These are phyloP conservation scores for Dicycla oo DNA, from an alignment of 2,888 invertebrate genomes.

Conservation along the genomic window DNA sequence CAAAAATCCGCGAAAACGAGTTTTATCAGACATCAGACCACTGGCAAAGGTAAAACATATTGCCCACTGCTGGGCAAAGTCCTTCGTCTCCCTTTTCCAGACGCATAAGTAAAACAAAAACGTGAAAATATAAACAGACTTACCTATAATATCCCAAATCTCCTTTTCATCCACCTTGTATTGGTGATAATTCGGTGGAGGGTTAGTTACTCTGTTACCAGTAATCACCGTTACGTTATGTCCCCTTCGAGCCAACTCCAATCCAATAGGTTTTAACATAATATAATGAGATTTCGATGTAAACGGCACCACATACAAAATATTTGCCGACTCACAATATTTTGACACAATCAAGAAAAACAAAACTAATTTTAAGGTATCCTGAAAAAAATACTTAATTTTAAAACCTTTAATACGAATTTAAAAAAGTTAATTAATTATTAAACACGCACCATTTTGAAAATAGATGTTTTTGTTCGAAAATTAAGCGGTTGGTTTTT, in stretches of 20 bases:
- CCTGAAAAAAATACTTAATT: slow-evolving; percentile 50
- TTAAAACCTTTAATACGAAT: not conserved
- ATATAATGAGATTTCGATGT: slow-evolving; percentile 87
- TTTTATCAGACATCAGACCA: not conserved
- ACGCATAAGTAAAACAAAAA: not conserved
- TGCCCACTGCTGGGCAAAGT: not conserved
- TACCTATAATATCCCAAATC: slow-evolving; percentile 85
- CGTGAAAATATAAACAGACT: slow-evolving; percentile 16
- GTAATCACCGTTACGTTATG: slow-evolving; percentile 89
- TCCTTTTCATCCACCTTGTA: slow-evolving; percentile 78
- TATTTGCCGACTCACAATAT: slow-evolving; percentile 78
- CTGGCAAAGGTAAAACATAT: not conserved
- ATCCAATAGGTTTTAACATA: slow-evolving; percentile 83
- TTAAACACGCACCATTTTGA: slow-evolving; percentile 43
- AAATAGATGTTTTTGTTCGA: not conserved
- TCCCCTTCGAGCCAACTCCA: slow-evolving; percentile 87
- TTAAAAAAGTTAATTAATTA: not conserved
- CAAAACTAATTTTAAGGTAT: slow-evolving; percentile 44
- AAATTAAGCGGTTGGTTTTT: slow-evolving; percentile 1
- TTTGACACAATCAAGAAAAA: slow-evolving; percentile 47
- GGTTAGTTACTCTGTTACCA: slow-evolving; percentile 76
- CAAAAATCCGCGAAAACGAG: not conserved
- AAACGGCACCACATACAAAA: slow-evolving; percentile 86
- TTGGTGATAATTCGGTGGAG: slow-evolving; percentile 82
- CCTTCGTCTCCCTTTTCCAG: not conserved